phyloP scores from a whole-genome alignment of 2,888 invertebrate species.

The Amaurobius ferox region DNA sequence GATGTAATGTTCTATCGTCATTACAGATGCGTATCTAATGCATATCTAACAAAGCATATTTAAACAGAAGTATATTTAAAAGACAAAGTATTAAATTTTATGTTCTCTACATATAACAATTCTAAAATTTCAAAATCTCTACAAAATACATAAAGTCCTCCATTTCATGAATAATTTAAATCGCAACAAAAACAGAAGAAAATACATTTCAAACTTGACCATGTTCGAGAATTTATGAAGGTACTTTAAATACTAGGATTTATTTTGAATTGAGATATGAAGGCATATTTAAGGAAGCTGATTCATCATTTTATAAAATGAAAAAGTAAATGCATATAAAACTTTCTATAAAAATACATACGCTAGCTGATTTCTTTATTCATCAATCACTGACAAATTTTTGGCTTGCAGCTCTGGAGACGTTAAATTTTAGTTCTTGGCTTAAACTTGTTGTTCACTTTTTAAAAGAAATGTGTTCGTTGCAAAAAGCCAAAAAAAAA shows the following conservation, averaged over 20 bases:
- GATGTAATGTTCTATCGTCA: no score
- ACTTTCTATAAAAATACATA: conserved; percentile 54
- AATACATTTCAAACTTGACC: background rate
- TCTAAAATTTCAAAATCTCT: no score
- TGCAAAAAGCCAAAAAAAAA: background rate
- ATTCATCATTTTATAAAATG: conserved; percentile 5
- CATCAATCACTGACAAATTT: conserved; percentile 71
- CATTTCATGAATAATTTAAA: conserved; percentile 7
- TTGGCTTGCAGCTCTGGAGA: conserved; percentile 57
- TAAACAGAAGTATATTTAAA: no score
- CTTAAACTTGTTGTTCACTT: conserved; percentile 12
- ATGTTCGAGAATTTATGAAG: background rate
- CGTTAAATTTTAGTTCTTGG: conserved; percentile 38
- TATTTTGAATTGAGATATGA: conserved; percentile 18
- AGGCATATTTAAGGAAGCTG: background rate
- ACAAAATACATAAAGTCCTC: no score
- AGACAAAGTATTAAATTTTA: no score
- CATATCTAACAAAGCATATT: no score
- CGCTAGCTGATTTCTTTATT: conserved; percentile 68
- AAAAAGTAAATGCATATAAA: conserved; percentile 37
- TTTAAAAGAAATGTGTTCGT: background rate
- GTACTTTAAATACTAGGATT: conserved; percentile 11
- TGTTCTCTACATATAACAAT: no score
- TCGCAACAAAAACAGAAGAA: background rate
- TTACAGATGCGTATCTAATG: no score